These are phyloP conservation scores for Labeo rohita DNA, from an alignment of 2,113 vertebrate species.

Conservation along the genomic window DNA sequence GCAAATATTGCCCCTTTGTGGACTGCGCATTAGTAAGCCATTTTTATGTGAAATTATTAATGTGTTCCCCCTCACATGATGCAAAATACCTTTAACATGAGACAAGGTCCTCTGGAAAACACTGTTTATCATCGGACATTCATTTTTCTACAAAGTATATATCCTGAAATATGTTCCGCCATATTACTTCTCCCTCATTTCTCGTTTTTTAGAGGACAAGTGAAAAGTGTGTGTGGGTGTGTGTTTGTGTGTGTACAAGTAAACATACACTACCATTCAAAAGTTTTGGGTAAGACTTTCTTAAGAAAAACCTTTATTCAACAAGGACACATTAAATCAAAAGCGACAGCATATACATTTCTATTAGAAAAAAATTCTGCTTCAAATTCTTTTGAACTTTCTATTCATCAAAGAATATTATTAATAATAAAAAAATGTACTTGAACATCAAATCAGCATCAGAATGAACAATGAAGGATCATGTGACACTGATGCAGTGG, in stretches of 20 bases:
- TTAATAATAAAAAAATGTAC: background rate
- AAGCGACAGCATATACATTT: background rate
- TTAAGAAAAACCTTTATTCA: background rate
- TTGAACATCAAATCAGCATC: background rate
- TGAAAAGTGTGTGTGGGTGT: background rate
- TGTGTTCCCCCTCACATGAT: background rate
- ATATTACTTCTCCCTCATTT: background rate
- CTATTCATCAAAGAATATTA: background rate
- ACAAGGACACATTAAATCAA: background rate
- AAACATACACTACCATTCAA: background rate
- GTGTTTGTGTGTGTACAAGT: background rate
- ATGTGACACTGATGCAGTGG: background rate
- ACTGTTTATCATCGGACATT: background rate
- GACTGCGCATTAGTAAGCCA: background rate
- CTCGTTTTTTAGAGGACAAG: background rate
- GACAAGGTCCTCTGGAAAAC: background rate
- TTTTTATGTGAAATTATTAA: background rate
- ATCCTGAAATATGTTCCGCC: background rate
- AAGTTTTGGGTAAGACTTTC: no score
- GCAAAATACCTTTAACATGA: background rate
- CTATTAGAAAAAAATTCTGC: background rate
- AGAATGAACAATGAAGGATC: background rate
- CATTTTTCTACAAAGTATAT: background rate
- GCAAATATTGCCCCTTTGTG: no score
- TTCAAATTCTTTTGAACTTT: background rate